A percentile compares a stretch with the other conserved stretches of the same genome.
Evolutionary conservation across 2,113 vertebrate genomes (phyloP).

Genomic region (Microtus pennsylvanicus): DNA sequence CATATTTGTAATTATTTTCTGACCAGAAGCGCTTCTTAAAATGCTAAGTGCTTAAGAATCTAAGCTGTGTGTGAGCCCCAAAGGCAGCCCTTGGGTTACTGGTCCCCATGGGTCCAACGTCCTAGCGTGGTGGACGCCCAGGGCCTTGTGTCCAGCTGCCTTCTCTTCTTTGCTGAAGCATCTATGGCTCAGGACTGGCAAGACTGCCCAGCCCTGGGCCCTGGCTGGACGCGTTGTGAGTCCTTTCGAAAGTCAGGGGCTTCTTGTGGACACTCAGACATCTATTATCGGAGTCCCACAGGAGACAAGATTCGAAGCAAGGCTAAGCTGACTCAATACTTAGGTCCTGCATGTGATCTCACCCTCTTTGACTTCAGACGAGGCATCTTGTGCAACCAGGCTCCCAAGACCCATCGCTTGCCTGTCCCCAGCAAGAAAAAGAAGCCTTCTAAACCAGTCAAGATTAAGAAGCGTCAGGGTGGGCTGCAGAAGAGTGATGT

Average conservation of each 20-base stretch:
- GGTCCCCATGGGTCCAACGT: too few relatives aligned
- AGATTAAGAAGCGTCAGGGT: conserved; percentile 53
- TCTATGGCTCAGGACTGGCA: conserved; percentile 91
- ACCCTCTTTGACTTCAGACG: conserved; percentile 91
- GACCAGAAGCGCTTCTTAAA: too few relatives aligned
- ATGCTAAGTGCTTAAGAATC: too few relatives aligned
- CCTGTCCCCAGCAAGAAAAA: conserved; percentile 65
- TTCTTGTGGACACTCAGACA: conserved; percentile 91
- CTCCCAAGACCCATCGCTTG: conserved; percentile 55
- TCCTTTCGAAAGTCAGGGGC: conserved; percentile 90
- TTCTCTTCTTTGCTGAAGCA: conserved; percentile 29
- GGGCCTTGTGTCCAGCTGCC: background rate
- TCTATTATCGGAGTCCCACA: conserved; percentile 90
- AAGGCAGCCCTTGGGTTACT: too few relatives aligned
- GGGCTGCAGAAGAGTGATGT: conserved; percentile 38
- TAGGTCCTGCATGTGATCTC: conserved; percentile 85
- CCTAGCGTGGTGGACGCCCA: conserved; percentile 44
- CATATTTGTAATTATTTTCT: too few relatives aligned
- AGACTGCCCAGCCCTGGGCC: conserved; percentile 90
- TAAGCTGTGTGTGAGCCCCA: too few relatives aligned
- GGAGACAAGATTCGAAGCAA: conserved; percentile 91
- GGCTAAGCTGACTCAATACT: conserved; percentile 88
- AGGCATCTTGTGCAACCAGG: conserved; percentile 85
- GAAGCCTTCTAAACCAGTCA: conserved; percentile 53
- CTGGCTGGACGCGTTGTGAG: conserved; percentile 93